Evolutionary conservation across 2,888 invertebrate genomes (phyloP), one percentile per base, ranked within the genome.

Genomic region (Ormia ochracea): DNA sequence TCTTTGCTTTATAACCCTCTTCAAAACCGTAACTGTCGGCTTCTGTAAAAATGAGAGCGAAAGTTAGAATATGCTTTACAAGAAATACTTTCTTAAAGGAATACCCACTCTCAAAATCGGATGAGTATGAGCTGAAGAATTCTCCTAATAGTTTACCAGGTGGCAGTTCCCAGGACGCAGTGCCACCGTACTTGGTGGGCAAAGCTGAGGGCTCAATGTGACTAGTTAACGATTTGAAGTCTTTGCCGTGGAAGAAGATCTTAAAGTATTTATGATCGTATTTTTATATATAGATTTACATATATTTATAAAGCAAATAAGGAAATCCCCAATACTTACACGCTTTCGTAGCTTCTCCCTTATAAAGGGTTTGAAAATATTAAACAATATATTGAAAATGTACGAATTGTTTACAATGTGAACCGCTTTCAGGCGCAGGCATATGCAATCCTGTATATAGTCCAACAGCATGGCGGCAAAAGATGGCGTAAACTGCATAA

Each of bases 361-460:
- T 83, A 97, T 90, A 87, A 97, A 97, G 0, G 97, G 97, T 87
- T 96, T 96, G 89, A 97, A 95, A 69, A 98, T 91, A 7, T 94
- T 93, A 85, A 94, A 97, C 3, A 96, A 91, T 92, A 96, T 94
- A 86, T 96, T 96, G 90, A 97, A 97, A 78, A 96, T 91, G 82
- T 92, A 93, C 0, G 97, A 95, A 87, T 97, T 96, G 87, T 96
- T 96, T n/a, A 97, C 91, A 59, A 97, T 92, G 86, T 97, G 97
- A 3, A 98, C 93, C 0, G 93, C 96, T 89, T 96, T 96, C 50
- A 98, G 90, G 59, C 97, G 93, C 79, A 94, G 91, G 0, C 97
- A 96, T 31, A 96, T 93, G 85, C 95, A 94, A 85, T 96, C 96
- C 86, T 94, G 94, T 45, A 94, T 91, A 92, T 94, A 95, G 31